Evolutionary conservation across 2,113 vertebrate species (phyloP).

Genomic region (Peromyscus polionotus): DNA sequence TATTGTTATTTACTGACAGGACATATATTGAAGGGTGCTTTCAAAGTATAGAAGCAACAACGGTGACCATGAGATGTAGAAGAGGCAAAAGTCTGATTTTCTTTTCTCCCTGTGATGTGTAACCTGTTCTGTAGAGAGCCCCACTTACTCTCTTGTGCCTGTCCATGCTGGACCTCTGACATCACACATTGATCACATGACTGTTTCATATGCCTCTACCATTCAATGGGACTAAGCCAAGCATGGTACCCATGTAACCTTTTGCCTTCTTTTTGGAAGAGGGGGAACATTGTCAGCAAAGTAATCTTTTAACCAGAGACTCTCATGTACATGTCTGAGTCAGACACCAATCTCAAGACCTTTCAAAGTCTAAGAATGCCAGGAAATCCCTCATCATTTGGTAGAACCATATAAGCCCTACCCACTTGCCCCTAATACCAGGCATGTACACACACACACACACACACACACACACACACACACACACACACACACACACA

Average conservation of each 20-base stretch:
- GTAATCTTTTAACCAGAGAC: not conserved
- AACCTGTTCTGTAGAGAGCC: not conserved
- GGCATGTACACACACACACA: not conserved
- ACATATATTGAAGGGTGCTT: not conserved
- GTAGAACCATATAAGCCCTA: not conserved
- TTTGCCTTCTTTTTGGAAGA: not conserved
- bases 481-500: not conserved
- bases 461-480: not conserved
- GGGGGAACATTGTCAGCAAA: not conserved
- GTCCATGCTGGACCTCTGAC: not conserved
- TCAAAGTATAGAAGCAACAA: not conserved
- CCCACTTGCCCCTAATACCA: accelerated
- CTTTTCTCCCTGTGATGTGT: not conserved
- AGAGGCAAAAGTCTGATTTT: not conserved
- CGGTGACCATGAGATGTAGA: not conserved
- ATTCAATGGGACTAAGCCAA: not conserved
- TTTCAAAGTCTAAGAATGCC: not conserved
- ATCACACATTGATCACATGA: not conserved
- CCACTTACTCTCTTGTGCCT: not conserved
- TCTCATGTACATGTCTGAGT: not conserved
- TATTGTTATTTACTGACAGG: not conserved
- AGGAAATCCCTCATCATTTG: not conserved
- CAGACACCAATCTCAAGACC: not conserved
- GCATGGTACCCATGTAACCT: not conserved
- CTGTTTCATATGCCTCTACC: not conserved